Conservation (phyloP, 2,797 vertebrate genomes). For the Hozukius guyotensis region DNA sequence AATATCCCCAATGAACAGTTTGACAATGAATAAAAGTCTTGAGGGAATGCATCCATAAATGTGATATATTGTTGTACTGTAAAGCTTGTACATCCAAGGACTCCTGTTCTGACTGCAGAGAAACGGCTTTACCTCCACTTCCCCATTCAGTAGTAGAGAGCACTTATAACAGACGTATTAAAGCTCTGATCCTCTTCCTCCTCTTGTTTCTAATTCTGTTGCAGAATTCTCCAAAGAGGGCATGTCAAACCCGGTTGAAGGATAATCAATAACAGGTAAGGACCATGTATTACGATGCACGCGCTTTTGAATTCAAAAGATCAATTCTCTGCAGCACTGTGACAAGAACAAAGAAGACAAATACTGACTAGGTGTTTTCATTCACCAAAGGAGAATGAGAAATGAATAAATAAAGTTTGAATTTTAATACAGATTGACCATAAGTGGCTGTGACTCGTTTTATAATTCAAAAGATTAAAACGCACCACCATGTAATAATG, state of each 20-base stretch:
- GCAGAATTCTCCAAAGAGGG: slow-evolving; percentile 43
- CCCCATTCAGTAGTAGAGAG: slow-evolving; percentile 30
- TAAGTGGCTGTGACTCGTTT: slow-evolving; percentile 11
- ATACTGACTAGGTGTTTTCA: not conserved
- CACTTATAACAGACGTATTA: slow-evolving; percentile 39
- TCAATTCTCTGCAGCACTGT: slow-evolving; percentile 37
- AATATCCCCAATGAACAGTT: slow-evolving; percentile 18
- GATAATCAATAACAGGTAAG: slow-evolving; percentile 68
- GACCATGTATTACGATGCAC: slow-evolving; percentile 35
- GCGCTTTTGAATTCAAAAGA: slow-evolving; percentile 50
- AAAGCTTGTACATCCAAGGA: slow-evolving; percentile 8
- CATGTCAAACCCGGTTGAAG: slow-evolving; percentile 57
- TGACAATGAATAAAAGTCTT: slow-evolving; percentile 29
- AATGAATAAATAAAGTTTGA: slow-evolving; percentile 8
- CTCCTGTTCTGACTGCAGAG: slow-evolving; percentile 17
- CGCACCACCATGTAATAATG: slow-evolving; percentile 1
- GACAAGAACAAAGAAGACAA: slow-evolving; percentile 43
- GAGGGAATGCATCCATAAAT: slow-evolving; percentile 42
- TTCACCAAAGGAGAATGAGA: slow-evolving; percentile 9
- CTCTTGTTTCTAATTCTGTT: slow-evolving; percentile 41
- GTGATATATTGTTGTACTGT: slow-evolving; percentile 16
- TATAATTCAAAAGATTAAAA: slow-evolving; percentile 45
- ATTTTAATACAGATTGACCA: slow-evolving; percentile 13
- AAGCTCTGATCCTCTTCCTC: slow-evolving; percentile 32
- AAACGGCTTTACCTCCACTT: slow-evolving; percentile 14